Evolutionary conservation across 2,888 invertebrate genomes (phyloP), one percentile per base, ranked within the genome.

Genomic region (Dioctria linearis): DNA sequence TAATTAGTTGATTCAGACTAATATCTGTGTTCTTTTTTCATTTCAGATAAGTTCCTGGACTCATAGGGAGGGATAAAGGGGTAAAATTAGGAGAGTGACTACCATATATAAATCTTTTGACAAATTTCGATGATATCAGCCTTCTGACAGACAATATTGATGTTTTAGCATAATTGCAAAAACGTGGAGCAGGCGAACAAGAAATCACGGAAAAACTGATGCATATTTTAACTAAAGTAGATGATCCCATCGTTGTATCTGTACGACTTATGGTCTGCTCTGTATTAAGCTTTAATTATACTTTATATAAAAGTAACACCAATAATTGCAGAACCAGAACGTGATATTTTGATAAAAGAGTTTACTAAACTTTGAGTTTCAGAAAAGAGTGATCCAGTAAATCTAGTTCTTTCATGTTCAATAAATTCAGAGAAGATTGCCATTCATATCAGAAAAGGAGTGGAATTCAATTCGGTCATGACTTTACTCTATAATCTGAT

Each of bases 121-220:
- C 84, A 5, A 87, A 87, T 81, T 85, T 79, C 37, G 85, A 84
- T 59, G 86, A 87, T 79, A 76, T 65, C 49, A 86, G 86, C 5
- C 86, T 87, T 39, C 66, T 82, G 42, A 86, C 85, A 5, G 83
- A 85, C 43, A 86, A 86, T 39, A 84, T 88, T n/a, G 86, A 88
- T 80, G 79, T 86, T 0, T 84, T 88, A 37, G 85, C 86, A 0
- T 84, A 88, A 78, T 85, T 90, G 43, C 86, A 90, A 51, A 87
- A 87, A 51, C 88, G 90, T 80, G 91, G 91, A 11, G 86, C 89
- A 5, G 89, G 90, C 81, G 90, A 91, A 83, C 88, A 90, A n/a
- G 89, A 90, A 80, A 90, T 91, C 57, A 88, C 89, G 1, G 88
- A 89, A 63, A 88, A 87, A 73, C 82, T 91, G 0, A 85, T 91